Conservation (phyloP, 1,140 invertebrate species). For the Adoxophyes honmai region DNA sequence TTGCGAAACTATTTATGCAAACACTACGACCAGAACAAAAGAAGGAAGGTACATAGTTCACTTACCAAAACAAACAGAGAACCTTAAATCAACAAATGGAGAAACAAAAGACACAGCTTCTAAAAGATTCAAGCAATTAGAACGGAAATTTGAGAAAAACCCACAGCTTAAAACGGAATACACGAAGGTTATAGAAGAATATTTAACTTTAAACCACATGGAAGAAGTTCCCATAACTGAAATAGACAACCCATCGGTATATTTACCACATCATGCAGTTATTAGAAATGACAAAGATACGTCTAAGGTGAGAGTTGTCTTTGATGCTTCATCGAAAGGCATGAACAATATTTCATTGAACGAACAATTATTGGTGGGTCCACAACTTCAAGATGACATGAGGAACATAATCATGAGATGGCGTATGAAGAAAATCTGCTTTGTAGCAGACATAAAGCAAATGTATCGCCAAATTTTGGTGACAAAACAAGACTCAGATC, state of each 20-base stretch:
- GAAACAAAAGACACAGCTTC: slow-evolving; percentile 17
- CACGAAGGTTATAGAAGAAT: slow-evolving; percentile 19
- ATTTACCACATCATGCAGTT: slow-evolving; percentile 20
- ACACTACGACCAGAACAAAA: slow-evolving; percentile 21
- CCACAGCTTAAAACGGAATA: slow-evolving; percentile 15
- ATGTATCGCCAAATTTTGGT: slow-evolving; percentile 21
- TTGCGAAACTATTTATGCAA: slow-evolving; percentile 32
- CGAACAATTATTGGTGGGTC: slow-evolving; percentile 19
- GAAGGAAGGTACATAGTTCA: slow-evolving; percentile 41
- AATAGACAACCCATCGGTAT: slow-evolving; percentile 12
- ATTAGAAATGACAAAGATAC: slow-evolving; percentile 8
- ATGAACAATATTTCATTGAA: slow-evolving; percentile 14
- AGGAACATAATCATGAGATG: slow-evolving; percentile 20
- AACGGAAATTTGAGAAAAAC: slow-evolving; percentile 16
- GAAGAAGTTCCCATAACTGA: slow-evolving; percentile 10
- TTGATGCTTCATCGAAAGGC: slow-evolving; percentile 18
- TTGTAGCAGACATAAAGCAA: slow-evolving; percentile 14
- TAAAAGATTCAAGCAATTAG: slow-evolving; percentile 18
- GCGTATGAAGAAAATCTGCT: slow-evolving; percentile 13
- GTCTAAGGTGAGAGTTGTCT: slow-evolving; percentile 14
- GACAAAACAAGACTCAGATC: slow-evolving; percentile 17
- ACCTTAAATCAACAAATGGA: slow-evolving; percentile 15
- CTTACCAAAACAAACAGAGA: slow-evolving; percentile 35
- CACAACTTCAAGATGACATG: slow-evolving; percentile 19
- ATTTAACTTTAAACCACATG: slow-evolving; percentile 18